Percentiles rank a stretch among this genome's conserved stretches.
Conservation (phyloP, 2,888 invertebrate genomes). For the Drosophila multiciliata region DNA sequence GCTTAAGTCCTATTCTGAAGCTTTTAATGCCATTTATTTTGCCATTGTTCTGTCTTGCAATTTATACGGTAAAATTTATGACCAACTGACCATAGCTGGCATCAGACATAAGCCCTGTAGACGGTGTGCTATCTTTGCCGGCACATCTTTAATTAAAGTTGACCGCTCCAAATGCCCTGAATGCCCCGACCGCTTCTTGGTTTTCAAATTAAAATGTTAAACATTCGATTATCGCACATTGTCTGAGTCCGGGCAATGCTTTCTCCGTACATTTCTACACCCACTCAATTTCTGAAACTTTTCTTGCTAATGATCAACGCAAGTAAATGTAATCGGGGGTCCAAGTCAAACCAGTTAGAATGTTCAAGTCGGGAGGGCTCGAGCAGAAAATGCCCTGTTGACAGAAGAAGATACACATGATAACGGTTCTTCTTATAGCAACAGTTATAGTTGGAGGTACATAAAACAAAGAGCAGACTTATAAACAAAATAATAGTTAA, state of each 20-base stretch:
- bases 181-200: conserved; percentile 6
- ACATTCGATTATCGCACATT: conserved; percentile 76
- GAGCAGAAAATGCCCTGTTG: conserved; percentile 12
- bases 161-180: conserved; percentile 16
- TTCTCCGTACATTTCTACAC: conserved; percentile 15
- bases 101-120: conserved; percentile 27
- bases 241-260: conserved; percentile 36
- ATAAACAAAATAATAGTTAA: neutral
- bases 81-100: conserved; percentile 34
- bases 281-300: conserved; percentile 39
- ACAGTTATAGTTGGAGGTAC: neutral
- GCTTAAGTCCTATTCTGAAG: neutral
- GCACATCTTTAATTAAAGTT: conserved; percentile 72
- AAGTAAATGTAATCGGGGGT: conserved; percentile 53
- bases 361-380: neutral
- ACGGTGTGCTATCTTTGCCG: conserved; percentile 46
- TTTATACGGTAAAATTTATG: conserved; percentile 58
- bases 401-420: neutral
- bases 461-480: neutral
- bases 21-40: conserved; percentile 30
- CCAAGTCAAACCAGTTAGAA: conserved; percentile 30
- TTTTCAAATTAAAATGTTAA: conserved; percentile 73
- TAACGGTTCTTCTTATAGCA: neutral
- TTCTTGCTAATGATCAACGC: conserved; percentile 72
- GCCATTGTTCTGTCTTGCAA: conserved; percentile 25